Base-by-base conservation (phyloP, 2,113 vertebrate species). In the Athene cunicularia region DNA sequence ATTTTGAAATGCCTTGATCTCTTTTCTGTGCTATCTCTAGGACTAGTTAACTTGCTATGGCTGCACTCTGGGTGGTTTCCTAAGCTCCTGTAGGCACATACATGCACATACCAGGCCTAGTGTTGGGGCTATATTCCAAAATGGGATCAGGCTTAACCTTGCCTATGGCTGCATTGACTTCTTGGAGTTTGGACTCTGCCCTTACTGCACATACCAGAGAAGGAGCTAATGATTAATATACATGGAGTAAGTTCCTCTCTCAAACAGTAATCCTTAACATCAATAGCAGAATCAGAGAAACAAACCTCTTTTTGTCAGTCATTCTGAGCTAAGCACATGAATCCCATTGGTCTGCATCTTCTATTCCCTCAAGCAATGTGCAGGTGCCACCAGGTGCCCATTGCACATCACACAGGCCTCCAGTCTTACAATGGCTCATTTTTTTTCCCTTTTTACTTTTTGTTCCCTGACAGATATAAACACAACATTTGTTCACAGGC, bases 41-140 rank as follows among this genome's bases (percentile, higher is more conserved):
- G 33, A 17, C 4, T 5, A 5, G 35, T 53, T 5, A 27, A 12
- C 28, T 22, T 0, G 0, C 59, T n/a, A 30, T 5, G 26, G 39
- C 32, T 41, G 55, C 12, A 2, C 63, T 19, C 10, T 0, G 2
- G 3, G 26, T 4, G 28, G 4, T 14, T n/a, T 63, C 62, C 55
- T 1, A 0, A 5, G 50, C 20, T 81, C 8, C 24, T 6, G 12
- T 3, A 28, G 35, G 21, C 23, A 43, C 2, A 0, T 6, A 18
- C 4, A 2, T 26, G 22, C 30, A 18, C 3, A 1, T 7, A 8
- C 35, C 4, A 14, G 73, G 15, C 8, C 30, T 27, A 24, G 6
- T 2, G 2, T 6, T 32, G 50, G 32, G 47, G 16, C 53, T 45
- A 6, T 3, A 3, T 13, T 27, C 53, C 62, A 15, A 17, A 14